Base-by-base conservation (phyloP, 2,888 invertebrate genomes). In the Chrysotoxum bicinctum region DNA sequence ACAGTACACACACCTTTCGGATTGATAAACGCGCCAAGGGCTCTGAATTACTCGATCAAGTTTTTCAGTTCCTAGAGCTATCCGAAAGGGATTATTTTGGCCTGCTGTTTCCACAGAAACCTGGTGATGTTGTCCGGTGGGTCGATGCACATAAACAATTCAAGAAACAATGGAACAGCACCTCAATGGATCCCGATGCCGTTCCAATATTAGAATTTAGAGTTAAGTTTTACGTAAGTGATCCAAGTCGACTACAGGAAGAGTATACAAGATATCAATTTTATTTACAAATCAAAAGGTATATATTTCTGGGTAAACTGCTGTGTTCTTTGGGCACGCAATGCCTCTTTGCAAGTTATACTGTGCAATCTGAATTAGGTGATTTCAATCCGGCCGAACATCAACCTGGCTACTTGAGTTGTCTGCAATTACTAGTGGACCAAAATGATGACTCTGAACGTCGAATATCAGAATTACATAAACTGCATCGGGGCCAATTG, bases 81-180 rank as follows among this genome's bases (percentile, higher is more conserved):
- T 95, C 98, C 70, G 99, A 99, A 93, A 97, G 97, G 91, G 99
- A 99, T 92, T 99, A 99, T 92, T 99, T 99, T 93, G 99, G 99
- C 21, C 93, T 99, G 81, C 97, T 99, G 92, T 99, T 97, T 93
- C 95, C 96, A 50, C 91, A 91, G 87, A 91, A 90, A 85, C 90
- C 91, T 10, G 92, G 90, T 8, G 91, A 92, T 89, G 91, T 92
- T 88, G 91, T 92, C 78, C 95, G 98, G 92, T 99, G 99, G 99
- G 93, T 99, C 87, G 99, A 99, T 93, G 96, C 98, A 87, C 94
- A 96, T 89, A 99, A 99, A 92, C 95, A 96, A 69, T 95, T 99
- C 84, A 98, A 98, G 92, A 98, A 99, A 91, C 99, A 99, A 94
- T 94, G 95, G 66, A 94, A 93, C 74, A 93, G 92, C 60, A 88